Percentiles rank a stretch among this genome's conserved stretches.
Evolutionary conservation across 1,140 invertebrate species (phyloP).

Genomic region (Cheumatopsyche charites): DNA sequence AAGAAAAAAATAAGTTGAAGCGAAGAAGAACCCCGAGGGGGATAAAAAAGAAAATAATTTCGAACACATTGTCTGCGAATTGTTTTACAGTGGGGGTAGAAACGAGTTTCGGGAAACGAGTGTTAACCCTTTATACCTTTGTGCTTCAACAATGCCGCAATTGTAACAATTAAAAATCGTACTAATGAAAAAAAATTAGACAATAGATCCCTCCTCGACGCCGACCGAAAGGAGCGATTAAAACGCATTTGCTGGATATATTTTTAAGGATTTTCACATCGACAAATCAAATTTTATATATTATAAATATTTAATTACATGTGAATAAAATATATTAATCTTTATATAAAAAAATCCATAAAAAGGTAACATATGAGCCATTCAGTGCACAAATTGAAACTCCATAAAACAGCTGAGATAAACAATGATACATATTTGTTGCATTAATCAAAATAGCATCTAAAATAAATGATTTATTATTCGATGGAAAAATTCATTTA

Average conservation of each 20-base stretch:
- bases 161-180: slow-evolving; percentile 40
- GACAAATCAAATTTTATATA: not conserved
- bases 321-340: too few relatives aligned
- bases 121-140: slow-evolving; percentile 39
- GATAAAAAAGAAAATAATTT: slow-evolving; percentile 35
- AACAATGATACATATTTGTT: too few relatives aligned
- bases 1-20: slow-evolving; percentile 9
- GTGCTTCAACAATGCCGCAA: slow-evolving; percentile 35
- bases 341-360: too few relatives aligned
- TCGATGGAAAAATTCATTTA: too few relatives aligned
- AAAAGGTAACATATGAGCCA: too few relatives aligned
- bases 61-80: slow-evolving; percentile 39
- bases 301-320: too few relatives aligned
- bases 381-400: too few relatives aligned
- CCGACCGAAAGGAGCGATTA: slow-evolving; percentile 6
- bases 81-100: slow-evolving; percentile 33
- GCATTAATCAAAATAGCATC: too few relatives aligned
- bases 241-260: slow-evolving; percentile 9
- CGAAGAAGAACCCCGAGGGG: slow-evolving; percentile 9
- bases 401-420: too few relatives aligned
- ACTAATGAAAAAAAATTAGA: slow-evolving; percentile 41
- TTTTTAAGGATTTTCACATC: not conserved
- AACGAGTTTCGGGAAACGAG: slow-evolving; percentile 34
- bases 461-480: too few relatives aligned
- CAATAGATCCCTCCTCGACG: slow-evolving; percentile 24